phyloP scores from a whole-genome alignment of 2,888 invertebrate genomes.

The Bembecia ichneumoniformis region DNA sequence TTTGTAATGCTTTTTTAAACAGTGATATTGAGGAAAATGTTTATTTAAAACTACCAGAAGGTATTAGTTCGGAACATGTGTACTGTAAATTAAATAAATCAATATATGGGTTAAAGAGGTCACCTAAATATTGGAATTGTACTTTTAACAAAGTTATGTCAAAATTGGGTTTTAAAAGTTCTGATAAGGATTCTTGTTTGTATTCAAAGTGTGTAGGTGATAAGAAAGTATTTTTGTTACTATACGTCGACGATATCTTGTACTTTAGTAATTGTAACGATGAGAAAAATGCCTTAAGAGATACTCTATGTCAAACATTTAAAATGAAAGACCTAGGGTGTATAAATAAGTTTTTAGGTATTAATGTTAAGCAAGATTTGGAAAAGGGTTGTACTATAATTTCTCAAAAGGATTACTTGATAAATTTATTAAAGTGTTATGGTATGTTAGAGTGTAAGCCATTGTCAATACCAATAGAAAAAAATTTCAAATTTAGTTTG shows the following conservation, averaged over 20 bases:
- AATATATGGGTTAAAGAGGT: constrained; percentile 7
- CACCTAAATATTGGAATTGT: constrained; percentile 7
- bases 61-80: too few species aligned
- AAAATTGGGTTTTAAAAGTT: constrained; percentile 5
- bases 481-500: too few species aligned
- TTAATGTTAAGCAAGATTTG: constrained; percentile 11
- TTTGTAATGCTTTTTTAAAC: constrained; percentile 2
- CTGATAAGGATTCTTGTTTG: constrained; percentile 7
- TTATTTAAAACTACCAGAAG: constrained; percentile 7
- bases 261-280: constrained; percentile 6
- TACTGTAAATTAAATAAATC: constrained; percentile 10
- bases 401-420: too few species aligned
- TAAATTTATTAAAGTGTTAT: too few species aligned
- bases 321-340: constrained; percentile 13
- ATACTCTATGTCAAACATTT: constrained; percentile 9
- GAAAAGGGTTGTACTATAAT: constrained; percentile 7
- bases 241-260: too few species aligned
- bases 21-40: constrained; percentile 3
- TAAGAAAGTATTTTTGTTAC: too few species aligned
- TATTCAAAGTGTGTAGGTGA: constrained; percentile 6
- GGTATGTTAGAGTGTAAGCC: too few species aligned
- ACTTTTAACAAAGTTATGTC: constrained; percentile 1
- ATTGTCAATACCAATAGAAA: too few species aligned
- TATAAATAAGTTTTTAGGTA: constrained; percentile 10
- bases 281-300: background rate